These are phyloP conservation scores for Ectropis crepuscularia DNA, from an alignment of 2,888 invertebrate genomes.

Conservation along the genomic window DNA sequence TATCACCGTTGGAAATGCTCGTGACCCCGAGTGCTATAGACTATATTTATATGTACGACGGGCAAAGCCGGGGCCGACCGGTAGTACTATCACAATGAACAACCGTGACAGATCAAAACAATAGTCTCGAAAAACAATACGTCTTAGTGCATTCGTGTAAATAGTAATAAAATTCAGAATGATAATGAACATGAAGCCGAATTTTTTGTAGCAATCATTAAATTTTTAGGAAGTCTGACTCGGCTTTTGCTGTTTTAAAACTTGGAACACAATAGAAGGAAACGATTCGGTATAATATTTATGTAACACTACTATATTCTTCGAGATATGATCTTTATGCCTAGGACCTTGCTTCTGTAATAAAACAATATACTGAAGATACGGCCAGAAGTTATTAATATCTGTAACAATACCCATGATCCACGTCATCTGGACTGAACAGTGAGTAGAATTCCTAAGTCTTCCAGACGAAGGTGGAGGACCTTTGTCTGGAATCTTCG, in stretches of 20 bases:
- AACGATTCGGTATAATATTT: slow-evolving; percentile 19
- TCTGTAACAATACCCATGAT: too few relatives aligned
- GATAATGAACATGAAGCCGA: neutral
- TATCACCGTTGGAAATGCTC: too few relatives aligned
- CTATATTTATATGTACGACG: too few relatives aligned
- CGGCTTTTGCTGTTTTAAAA: slow-evolving; percentile 9
- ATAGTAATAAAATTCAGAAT: neutral
- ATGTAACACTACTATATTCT: slow-evolving; percentile 18
- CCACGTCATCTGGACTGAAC: too few relatives aligned
- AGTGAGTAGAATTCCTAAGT: too few relatives aligned
- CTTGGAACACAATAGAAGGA: slow-evolving; percentile 26
- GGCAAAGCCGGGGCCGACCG: too few relatives aligned
- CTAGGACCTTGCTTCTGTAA: slow-evolving; percentile 14
- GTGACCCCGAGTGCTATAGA: too few relatives aligned
- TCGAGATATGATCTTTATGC: slow-evolving; percentile 23
- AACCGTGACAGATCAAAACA: neutral
- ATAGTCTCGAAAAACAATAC: too few relatives aligned
- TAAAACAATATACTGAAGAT: slow-evolving; percentile 1
- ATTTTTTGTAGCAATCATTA: slow-evolving; percentile 9
- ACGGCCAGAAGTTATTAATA: too few relatives aligned
- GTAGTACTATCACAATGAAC: neutral
- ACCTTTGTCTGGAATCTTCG: too few relatives aligned
- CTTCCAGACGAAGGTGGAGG: too few relatives aligned
- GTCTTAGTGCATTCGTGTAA: neutral
- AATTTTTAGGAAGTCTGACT: slow-evolving; percentile 19